These are phyloP conservation scores for Hirundo rustica DNA, from an alignment of 2,797 vertebrate genomes.

Conservation along the genomic window DNA sequence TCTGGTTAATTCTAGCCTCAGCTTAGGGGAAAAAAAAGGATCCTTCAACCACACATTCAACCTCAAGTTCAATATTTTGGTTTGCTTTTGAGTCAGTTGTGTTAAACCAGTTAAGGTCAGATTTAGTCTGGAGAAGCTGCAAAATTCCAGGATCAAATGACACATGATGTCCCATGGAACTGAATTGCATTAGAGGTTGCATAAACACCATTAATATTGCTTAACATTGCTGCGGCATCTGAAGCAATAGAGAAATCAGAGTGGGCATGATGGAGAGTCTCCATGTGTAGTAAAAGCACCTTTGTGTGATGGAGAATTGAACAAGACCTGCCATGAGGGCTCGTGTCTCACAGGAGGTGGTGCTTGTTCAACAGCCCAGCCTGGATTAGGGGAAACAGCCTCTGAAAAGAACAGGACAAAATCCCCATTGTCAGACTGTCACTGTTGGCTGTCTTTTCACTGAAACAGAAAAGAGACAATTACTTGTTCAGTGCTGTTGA, in stretches of 20 bases:
- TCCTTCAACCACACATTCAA: background rate
- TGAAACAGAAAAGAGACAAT: background rate
- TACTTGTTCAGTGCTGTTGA: background rate
- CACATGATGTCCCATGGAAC: background rate
- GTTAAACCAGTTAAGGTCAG: slow-evolving; percentile 27
- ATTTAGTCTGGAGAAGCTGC: slow-evolving; percentile 15
- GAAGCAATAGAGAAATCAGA: background rate
- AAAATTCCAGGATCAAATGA: slow-evolving; percentile 34
- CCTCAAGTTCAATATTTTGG: slow-evolving; percentile 36
- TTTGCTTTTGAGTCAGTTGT: slow-evolving; percentile 11
- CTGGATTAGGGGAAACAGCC: background rate
- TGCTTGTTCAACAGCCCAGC: background rate
- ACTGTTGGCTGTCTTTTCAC: background rate
- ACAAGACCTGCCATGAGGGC: background rate
- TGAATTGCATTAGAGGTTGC: background rate
- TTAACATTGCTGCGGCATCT: background rate
- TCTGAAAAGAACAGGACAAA: background rate
- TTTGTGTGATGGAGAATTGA: background rate
- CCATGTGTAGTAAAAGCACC: background rate
- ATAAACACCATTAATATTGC: slow-evolving; percentile 8
- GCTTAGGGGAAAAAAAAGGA: background rate
- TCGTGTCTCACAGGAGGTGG: background rate
- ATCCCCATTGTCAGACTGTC: background rate
- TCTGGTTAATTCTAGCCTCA: background rate
- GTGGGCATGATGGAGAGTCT: background rate